Base-by-base conservation (phyloP, 1,140 invertebrate genomes). In the Pseudachorutes palmiensis region DNA sequence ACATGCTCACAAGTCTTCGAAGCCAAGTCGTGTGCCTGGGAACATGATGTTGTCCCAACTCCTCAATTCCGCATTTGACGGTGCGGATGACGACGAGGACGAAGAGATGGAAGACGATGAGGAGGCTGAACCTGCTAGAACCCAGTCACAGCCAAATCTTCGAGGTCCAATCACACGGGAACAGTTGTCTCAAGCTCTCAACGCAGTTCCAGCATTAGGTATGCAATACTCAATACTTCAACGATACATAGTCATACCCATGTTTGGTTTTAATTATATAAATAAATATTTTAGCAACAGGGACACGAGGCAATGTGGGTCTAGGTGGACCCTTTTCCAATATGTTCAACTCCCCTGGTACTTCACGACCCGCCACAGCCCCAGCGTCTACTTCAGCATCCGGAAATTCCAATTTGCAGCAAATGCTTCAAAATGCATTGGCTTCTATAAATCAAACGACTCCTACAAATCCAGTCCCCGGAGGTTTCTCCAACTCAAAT, bases 71-170 rank as follows among this genome's bases (percentile, higher is more conserved):
- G 22, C 55, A 33, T 65, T 65, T 16, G n/a, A 22, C 14, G 64
- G 49, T 55, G 28, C 26, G 5, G 67, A 29, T 60, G 70, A 69
- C 22, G 71, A 69, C 0, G 66, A 67, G 14, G 67, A 67, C 29
- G 70, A 74, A 22, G 71, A 68, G 1, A 66, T 66, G 62, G 71
- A 72, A 0, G 72, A 74, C 24, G 72, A 57, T 0, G 64, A 67
- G 1, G 72, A 28, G 66, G 36, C 28, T 2, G 24, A 36, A 60
- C 30, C 29, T 9, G 1, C 36, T 5, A 51, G 58, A 28, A n/a
- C 58, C 16, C 65, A 51, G 22, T 24, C 32, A 41, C 32, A 32
- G 19, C 51, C 36, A 55, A 55, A 55, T 55, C 24, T 55, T 5
- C 51, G 24, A 9, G 51, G 51, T 16, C 51, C 51, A 19, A 72